Conservation (phyloP, 2,113 vertebrate genomes). For the Amphiprion ocellaris region DNA sequence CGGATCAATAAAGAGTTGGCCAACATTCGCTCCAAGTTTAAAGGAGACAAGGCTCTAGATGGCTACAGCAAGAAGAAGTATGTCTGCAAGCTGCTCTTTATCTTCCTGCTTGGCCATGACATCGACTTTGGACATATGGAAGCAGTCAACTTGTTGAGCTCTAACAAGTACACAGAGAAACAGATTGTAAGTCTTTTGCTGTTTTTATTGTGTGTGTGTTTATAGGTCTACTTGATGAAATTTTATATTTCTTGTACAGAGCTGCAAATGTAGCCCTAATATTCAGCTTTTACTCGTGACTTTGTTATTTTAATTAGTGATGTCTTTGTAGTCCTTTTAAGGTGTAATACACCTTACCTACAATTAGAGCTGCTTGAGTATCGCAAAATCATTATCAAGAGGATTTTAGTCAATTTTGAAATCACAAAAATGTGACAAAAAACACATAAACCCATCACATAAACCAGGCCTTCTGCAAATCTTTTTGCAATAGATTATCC, state of each 20-base stretch:
- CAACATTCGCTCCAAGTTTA: slow-evolving; percentile 96
- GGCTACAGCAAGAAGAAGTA: slow-evolving; percentile 98
- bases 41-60: slow-evolving; percentile 95
- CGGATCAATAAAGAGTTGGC: slow-evolving; percentile 95
- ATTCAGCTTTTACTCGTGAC: background rate
- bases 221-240: background rate
- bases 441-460: too few relatives aligned
- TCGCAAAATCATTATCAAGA: too few relatives aligned
- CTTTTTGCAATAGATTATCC: too few relatives aligned
- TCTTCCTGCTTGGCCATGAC: slow-evolving; percentile 95
- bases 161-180: slow-evolving; percentile 96
- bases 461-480: too few relatives aligned
- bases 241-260: background rate
- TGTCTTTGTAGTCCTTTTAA: too few relatives aligned
- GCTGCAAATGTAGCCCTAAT: background rate
- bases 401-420: too few relatives aligned
- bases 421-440: too few relatives aligned
- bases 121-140: slow-evolving; percentile 98
- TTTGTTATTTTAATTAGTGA: too few relatives aligned
- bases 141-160: slow-evolving; percentile 94
- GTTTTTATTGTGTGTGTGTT: background rate
- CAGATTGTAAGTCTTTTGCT: slow-evolving; percentile 89
- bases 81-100: slow-evolving; percentile 95
- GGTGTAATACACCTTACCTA: too few relatives aligned
- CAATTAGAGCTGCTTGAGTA: too few relatives aligned